Conservation (phyloP, 1,140 invertebrate genomes). For the Anastrepha obliqua region DNA sequence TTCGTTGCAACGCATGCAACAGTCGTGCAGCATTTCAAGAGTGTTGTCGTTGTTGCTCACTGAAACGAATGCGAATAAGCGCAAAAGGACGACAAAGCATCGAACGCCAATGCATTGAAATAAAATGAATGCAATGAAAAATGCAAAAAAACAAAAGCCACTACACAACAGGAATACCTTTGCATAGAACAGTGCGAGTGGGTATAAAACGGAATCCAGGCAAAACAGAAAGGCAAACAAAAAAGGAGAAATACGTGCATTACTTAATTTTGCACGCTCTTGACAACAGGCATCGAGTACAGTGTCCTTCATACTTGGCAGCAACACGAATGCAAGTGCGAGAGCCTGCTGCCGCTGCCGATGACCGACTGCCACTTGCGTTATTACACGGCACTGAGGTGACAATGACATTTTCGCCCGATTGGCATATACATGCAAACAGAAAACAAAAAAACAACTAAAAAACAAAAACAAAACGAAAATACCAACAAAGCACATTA, state of each 20-base stretch:
- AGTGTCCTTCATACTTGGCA: conserved; percentile 20
- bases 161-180: no score
- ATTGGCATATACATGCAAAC: conserved; percentile 4
- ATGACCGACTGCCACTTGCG: conserved; percentile 1
- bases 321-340: not conserved
- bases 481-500: not conserved
- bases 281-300: not conserved
- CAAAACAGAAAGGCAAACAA: not conserved
- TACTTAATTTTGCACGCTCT: not conserved
- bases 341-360: not conserved
- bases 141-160: not conserved
- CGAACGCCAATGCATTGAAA: not conserved
- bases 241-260: not conserved
- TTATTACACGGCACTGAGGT: not conserved
- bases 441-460: not conserved
- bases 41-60: not conserved
- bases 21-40: not conserved
- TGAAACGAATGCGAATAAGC: not conserved
- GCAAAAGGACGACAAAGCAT: not conserved
- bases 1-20: not conserved
- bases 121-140: not conserved
- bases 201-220: not conserved
- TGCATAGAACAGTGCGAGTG: not conserved
- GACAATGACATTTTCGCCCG: conserved; percentile 35
- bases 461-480: no score